Conservation (phyloP, 2,113 vertebrate species). For the Pterocles gutturalis region DNA sequence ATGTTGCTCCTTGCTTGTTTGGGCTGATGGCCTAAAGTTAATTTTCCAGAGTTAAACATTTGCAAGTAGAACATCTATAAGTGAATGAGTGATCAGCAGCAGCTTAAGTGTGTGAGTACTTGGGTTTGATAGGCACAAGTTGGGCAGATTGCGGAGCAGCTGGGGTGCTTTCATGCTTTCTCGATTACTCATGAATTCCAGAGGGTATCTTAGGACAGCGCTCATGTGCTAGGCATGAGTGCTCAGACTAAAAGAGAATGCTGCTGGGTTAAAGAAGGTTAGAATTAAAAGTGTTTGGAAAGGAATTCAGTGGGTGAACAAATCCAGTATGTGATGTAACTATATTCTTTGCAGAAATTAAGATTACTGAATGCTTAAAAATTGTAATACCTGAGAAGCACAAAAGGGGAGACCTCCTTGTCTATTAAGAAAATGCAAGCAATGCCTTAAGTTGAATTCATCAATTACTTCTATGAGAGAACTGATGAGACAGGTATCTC, state of each 20-base stretch:
- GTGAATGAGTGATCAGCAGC: neutral
- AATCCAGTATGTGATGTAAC: neutral
- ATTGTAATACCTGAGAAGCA: neutral
- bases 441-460: neutral
- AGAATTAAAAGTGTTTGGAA: neutral
- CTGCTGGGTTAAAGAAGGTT: neutral
- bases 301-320: neutral
- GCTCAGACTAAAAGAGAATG: neutral
- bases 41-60: neutral
- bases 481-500: neutral
- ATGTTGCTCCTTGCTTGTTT: neutral
- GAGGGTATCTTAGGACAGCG: neutral
- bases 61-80: neutral
- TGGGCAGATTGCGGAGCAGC: neutral
- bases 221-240: neutral
- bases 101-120: neutral
- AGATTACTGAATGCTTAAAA: neutral
- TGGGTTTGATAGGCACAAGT: neutral
- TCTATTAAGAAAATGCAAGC: neutral
- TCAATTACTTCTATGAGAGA: neutral
- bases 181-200: conserved; percentile 32
- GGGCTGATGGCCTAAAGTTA: neutral
- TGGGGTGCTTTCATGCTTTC: neutral
- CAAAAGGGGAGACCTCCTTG: neutral
- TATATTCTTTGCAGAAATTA: neutral